phyloP scores from a whole-genome alignment of 2,888 invertebrate genomes.

The Amphiduros pacificus region DNA sequence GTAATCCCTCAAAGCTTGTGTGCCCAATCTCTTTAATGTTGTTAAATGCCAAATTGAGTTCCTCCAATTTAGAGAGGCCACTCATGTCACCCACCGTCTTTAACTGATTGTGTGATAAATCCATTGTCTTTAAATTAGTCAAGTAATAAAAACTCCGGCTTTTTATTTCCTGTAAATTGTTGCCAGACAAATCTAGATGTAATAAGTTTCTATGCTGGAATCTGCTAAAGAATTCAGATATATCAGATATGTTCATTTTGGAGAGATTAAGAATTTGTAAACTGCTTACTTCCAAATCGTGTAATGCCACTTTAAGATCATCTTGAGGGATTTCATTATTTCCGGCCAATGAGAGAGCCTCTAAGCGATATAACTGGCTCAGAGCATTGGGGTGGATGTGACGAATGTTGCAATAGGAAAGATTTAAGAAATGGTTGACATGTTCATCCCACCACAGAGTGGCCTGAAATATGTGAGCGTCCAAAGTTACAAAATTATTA shows the following conservation, averaged over 20 bases:
- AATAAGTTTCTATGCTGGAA: conserved; percentile 31
- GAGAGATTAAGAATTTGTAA: conserved; percentile 14
- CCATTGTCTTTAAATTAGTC: conserved; percentile 29
- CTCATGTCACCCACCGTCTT: conserved; percentile 18
- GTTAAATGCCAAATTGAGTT: conserved; percentile 22
- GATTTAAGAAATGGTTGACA: conserved; percentile 31
- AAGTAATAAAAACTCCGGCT: conserved; percentile 30
- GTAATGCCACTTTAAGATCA: conserved; percentile 28
- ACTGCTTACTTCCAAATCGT: conserved; percentile 29
- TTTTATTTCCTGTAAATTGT: conserved; percentile 26
- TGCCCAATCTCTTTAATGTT: conserved; percentile 22
- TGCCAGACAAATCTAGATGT: conserved; percentile 33
- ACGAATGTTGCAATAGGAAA: conserved; percentile 37
- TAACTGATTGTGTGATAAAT: conserved; percentile 34
- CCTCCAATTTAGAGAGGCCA: conserved; percentile 19
- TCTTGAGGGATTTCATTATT: conserved; percentile 28
- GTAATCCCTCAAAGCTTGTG: conserved; percentile 30
- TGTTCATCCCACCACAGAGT: conserved; percentile 33
- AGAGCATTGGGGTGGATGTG: conserved; percentile 33
- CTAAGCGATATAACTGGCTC: conserved; percentile 29
- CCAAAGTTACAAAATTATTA: conserved; percentile 32
- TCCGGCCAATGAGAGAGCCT: conserved; percentile 34
- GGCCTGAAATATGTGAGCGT: conserved; percentile 32
- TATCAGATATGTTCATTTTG: conserved; percentile 24
- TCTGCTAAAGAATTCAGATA: conserved; percentile 24